Percentiles rank a stretch among this genome's conserved stretches.
phyloP scores from a whole-genome alignment of 2,113 vertebrate species.

The Peromyscus leucopus region DNA sequence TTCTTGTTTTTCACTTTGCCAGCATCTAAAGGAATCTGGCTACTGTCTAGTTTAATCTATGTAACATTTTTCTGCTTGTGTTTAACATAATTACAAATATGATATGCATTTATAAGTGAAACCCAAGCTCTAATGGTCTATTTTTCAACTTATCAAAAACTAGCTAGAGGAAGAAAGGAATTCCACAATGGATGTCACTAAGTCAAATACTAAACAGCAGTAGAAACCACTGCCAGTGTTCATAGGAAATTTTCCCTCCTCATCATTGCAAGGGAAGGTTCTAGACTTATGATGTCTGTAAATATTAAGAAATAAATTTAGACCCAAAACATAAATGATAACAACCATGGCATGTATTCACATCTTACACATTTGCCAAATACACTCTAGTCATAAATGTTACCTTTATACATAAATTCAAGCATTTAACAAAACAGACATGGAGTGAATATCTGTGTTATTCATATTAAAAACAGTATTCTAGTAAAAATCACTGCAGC shows the following conservation, averaged over 20 bases:
- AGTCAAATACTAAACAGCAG: constrained; percentile 30
- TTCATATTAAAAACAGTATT: constrained; percentile 32
- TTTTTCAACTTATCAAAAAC: constrained; percentile 68
- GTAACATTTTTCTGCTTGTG: constrained; percentile 81
- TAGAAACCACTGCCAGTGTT: not conserved
- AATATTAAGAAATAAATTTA: constrained; percentile 66
- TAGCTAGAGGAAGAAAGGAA: constrained; percentile 69
- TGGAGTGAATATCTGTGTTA: not conserved
- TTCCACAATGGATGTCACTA: not conserved
- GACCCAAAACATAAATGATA: constrained; percentile 52
- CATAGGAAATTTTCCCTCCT: not conserved
- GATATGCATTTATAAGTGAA: constrained; percentile 82
- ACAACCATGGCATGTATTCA: constrained; percentile 27
- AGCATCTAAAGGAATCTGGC: constrained; percentile 79
- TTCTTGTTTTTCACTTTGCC: constrained; percentile 67
- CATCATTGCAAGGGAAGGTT: not conserved
- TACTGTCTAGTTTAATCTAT: constrained; percentile 84
- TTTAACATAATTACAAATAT: constrained; percentile 85
- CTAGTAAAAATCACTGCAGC: not conserved
- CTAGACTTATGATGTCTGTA: constrained; percentile 52
- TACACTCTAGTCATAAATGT: not conserved
- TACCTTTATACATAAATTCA: constrained; percentile 36
- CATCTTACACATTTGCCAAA: not conserved
- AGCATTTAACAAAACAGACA: constrained; percentile 14
- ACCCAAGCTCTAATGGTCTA: constrained; percentile 59